Evolutionary conservation across 1,140 invertebrate species (phyloP).

Genomic region (Eubasilissa regina): DNA sequence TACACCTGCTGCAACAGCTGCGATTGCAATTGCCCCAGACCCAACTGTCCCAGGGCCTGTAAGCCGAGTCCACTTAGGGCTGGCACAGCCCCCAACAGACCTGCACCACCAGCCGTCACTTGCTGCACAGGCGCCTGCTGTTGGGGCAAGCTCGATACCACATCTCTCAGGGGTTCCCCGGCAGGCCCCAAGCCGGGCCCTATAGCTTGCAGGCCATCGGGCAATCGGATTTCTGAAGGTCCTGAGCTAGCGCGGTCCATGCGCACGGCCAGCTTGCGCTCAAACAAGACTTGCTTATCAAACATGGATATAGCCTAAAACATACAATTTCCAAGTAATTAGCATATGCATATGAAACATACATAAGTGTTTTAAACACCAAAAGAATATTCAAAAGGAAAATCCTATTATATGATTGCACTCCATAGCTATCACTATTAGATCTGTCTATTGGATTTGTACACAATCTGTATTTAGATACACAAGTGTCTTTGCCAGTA

Average conservation of each 20-base stretch:
- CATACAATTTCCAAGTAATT: background rate
- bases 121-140: slow-evolving; percentile 64
- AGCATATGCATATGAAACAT: no score
- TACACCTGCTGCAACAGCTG: slow-evolving; percentile 70
- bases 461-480: no score
- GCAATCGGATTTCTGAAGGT: slow-evolving; percentile 79
- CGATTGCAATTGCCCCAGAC: slow-evolving; percentile 73
- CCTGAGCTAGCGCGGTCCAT: slow-evolving; percentile 82
- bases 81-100: slow-evolving; percentile 71
- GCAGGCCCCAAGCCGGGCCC: slow-evolving; percentile 93
- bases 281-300: slow-evolving; percentile 94
- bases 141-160: slow-evolving; percentile 84
- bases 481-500: no score
- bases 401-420: no score
- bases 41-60: slow-evolving; percentile 62
- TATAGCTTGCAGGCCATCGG: slow-evolving; percentile 91
- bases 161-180: slow-evolving; percentile 90
- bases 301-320: slow-evolving; percentile 94
- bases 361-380: no score
- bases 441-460: no score
- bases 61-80: slow-evolving; percentile 67
- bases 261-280: slow-evolving; percentile 93
- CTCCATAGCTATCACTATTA: no score
- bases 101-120: slow-evolving; percentile 48
- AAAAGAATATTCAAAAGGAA: no score